Conservation (phyloP, 2,113 vertebrate species). For the Sylvia atricapilla region DNA sequence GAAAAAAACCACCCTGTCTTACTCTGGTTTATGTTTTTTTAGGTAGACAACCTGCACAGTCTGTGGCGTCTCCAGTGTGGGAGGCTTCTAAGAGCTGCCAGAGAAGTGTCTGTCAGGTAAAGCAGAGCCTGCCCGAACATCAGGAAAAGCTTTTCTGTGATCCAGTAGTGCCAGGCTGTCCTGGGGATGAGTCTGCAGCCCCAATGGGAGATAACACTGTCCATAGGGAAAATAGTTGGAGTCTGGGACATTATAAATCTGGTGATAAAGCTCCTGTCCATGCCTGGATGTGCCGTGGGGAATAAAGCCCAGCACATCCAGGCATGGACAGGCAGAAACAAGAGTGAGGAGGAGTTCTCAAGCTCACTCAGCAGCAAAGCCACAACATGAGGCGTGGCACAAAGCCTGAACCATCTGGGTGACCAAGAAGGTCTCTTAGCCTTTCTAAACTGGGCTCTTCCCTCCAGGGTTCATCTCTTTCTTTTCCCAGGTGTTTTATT, state of each 20-base stretch:
- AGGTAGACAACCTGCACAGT: neutral
- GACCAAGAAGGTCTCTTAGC: no score
- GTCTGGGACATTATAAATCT: neutral
- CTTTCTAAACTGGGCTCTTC: neutral
- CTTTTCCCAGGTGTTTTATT: neutral
- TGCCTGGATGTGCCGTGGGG: neutral
- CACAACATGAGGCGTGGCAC: neutral
- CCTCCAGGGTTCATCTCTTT: neutral
- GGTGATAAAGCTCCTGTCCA: no score
- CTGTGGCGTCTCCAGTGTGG: conserved; percentile 9
- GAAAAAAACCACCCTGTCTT: neutral
- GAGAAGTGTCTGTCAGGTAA: conserved; percentile 37
- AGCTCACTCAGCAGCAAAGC: neutral
- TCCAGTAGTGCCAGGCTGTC: neutral
- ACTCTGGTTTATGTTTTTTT: neutral
- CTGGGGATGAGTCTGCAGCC: neutral
- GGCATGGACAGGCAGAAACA: neutral
- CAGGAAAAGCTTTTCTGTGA: neutral
- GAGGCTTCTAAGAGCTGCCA: neutral
- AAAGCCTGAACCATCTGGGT: neutral
- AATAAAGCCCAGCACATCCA: neutral
- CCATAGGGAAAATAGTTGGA: neutral
- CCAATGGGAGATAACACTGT: neutral
- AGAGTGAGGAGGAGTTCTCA: neutral
- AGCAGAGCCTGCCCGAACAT: neutral